Evolutionary conservation across 2,113 vertebrate genomes (phyloP).

Genomic region (Semicossyphus pulcher): DNA sequence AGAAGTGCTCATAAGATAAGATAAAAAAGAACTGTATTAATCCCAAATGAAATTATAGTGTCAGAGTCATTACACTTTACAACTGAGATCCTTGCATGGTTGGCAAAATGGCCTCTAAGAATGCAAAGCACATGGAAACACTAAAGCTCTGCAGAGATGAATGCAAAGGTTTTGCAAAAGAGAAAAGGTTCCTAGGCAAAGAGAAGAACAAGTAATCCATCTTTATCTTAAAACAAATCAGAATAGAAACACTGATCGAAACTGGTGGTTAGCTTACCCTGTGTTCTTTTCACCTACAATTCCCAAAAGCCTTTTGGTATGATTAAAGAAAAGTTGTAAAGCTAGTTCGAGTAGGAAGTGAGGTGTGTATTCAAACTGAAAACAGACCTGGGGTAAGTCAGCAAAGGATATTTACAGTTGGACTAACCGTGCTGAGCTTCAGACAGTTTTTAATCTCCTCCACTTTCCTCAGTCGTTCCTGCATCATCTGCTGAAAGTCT

Average conservation of each 20-base stretch:
- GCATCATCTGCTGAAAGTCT: slow-evolving; percentile 65
- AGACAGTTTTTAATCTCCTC: slow-evolving; percentile 73
- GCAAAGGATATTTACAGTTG: too few relatives aligned
- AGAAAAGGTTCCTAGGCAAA: not conserved
- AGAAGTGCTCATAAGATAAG: too few relatives aligned
- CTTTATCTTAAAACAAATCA: slow-evolving; percentile 27
- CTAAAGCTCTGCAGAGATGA: fast-evolving
- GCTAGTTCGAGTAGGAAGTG: too few relatives aligned
- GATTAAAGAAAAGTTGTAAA: too few relatives aligned
- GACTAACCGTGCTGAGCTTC: slow-evolving; percentile 65
- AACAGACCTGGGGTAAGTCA: too few relatives aligned
- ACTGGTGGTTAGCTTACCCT: too few relatives aligned
- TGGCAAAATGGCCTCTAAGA: not conserved
- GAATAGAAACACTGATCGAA: not conserved
- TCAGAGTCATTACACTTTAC: too few relatives aligned
- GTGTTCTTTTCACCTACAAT: too few relatives aligned
- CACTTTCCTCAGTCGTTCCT: slow-evolving; percentile 64
- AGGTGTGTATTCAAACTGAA: not conserved
- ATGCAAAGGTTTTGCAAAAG: slow-evolving; percentile 39
- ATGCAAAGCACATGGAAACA: slow-evolving; percentile 59
- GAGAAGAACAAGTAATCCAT: not conserved
- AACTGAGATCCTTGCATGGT: too few relatives aligned
- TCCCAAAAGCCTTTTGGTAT: too few relatives aligned
- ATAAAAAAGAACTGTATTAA: too few relatives aligned
- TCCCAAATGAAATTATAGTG: too few relatives aligned